Percentiles rank a stretch among this genome's conserved stretches.
phyloP scores from a whole-genome alignment of 1,140 invertebrate genomes.

The Aplysia californica region DNA sequence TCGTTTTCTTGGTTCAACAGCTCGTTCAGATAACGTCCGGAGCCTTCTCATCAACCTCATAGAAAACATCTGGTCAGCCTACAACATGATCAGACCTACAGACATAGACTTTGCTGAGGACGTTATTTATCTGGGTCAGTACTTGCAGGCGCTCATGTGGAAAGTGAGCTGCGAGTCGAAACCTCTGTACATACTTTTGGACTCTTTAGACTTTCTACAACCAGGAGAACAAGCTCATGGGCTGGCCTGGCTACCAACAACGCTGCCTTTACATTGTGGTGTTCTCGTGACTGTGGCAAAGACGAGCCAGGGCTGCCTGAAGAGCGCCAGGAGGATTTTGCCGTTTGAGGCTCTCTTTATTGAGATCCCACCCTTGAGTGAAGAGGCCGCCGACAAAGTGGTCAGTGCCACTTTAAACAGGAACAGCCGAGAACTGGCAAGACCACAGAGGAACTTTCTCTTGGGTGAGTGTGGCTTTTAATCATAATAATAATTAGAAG shows the following conservation, averaged over 20 bases:
- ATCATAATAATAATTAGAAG: no score
- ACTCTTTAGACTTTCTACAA: conserved; percentile 60
- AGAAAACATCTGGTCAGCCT: conserved; percentile 37
- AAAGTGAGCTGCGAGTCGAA: conserved; percentile 23
- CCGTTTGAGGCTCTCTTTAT: conserved; percentile 33
- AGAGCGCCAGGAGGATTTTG: conserved; percentile 21
- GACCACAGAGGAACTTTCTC: conserved; percentile 38
- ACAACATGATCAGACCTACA: conserved; percentile 22
- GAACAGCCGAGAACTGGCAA: conserved; percentile 37
- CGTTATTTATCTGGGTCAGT: conserved; percentile 39
- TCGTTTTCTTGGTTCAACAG: conserved; percentile 51
- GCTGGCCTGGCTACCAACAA: conserved; percentile 55
- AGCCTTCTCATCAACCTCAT: conserved; percentile 38
- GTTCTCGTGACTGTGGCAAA: conserved; percentile 73
- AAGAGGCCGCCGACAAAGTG: conserved; percentile 35
- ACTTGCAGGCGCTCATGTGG: conserved; percentile 40
- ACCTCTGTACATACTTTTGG: conserved; percentile 57
- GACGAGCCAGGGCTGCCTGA: conserved; percentile 32
- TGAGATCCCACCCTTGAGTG: conserved; percentile 32
- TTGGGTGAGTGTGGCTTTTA: conserved; percentile 25
- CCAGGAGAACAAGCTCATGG: conserved; percentile 43
- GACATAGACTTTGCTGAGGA: conserved; percentile 38
- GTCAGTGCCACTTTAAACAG: conserved; percentile 31
- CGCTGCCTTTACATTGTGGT: conserved; percentile 49
- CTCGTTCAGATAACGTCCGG: conserved; percentile 36